phyloP scores from a whole-genome alignment of 2,113 vertebrate species.

The Cephalopholis sonnerati region DNA sequence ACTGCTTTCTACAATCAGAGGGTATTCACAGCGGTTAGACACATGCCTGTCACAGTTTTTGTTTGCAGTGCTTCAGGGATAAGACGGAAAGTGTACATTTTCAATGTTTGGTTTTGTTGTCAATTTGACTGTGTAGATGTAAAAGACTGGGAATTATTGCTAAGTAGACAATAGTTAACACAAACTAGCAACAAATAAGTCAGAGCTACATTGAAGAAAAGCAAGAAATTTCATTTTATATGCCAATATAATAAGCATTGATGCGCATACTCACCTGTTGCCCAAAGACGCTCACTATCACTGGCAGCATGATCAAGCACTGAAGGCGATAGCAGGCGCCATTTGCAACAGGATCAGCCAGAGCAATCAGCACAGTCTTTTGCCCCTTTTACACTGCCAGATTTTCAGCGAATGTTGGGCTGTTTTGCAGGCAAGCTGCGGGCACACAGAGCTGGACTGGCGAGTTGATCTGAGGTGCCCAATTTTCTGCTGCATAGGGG shows the following conservation, averaged over 20 bases:
- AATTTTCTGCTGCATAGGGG: too few relatives aligned
- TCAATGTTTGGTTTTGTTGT: background rate
- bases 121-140: background rate
- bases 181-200: background rate
- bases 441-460: too few relatives aligned
- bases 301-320: background rate
- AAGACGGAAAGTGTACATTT: background rate
- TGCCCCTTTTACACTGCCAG: too few relatives aligned
- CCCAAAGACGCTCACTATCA: conserved; percentile 1
- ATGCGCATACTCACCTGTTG: background rate
- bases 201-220: too few relatives aligned
- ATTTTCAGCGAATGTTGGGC: too few relatives aligned
- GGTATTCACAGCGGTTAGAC: background rate
- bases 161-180: rapidly evolving
- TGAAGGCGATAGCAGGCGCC: too few relatives aligned
- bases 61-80: background rate
- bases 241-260: background rate
- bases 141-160: background rate
- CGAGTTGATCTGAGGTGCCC: too few relatives aligned
- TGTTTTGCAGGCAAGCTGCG: too few relatives aligned
- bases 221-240: background rate
- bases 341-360: background rate
- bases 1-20: background rate
- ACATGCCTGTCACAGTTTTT: background rate
- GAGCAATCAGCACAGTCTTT: background rate